Evolutionary conservation across 2,113 vertebrate species (phyloP).

Genomic region (Gadus macrocephalus): DNA sequence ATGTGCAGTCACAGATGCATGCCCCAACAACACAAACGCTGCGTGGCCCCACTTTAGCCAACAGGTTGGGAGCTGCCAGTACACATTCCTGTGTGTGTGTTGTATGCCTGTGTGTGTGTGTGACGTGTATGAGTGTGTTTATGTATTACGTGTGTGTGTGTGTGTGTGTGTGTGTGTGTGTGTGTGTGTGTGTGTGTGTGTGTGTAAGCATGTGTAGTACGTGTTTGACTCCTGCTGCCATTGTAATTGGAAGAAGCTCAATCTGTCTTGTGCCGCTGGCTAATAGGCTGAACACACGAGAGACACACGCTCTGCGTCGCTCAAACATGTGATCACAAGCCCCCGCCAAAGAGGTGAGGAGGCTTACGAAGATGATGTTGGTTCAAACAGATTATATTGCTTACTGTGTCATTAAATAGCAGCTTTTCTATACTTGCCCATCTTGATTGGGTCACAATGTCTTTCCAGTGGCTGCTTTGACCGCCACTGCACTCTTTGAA

Average conservation of each 20-base stretch:
- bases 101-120: no score
- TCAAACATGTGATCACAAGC: not conserved
- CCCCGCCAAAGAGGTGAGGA: no score
- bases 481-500: no score
- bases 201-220: not conserved
- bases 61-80: slow-evolving; percentile 39
- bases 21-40: slow-evolving; percentile 8
- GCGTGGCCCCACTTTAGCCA: slow-evolving; percentile 7
- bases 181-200: no score
- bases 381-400: not conserved
- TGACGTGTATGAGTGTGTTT: no score
- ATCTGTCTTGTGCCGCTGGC: slow-evolving; percentile 1
- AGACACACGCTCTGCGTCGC: not conserved
- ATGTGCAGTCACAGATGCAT: not conserved
- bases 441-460: no score
- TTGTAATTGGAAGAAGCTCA: slow-evolving; percentile 8
- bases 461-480: no score
- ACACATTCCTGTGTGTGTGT: slow-evolving; percentile 28
- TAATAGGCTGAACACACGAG: slow-evolving; percentile 14
- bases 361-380: no score
- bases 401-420: not conserved
- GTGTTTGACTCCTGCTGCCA: slow-evolving; percentile 21
- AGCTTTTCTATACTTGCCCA: no score
- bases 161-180: no score
- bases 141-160: no score